Evolutionary conservation across 2,797 vertebrate genomes (phyloP), one percentile per base, ranked within the genome.

Genomic region (Thaleichthys pacificus): DNA sequence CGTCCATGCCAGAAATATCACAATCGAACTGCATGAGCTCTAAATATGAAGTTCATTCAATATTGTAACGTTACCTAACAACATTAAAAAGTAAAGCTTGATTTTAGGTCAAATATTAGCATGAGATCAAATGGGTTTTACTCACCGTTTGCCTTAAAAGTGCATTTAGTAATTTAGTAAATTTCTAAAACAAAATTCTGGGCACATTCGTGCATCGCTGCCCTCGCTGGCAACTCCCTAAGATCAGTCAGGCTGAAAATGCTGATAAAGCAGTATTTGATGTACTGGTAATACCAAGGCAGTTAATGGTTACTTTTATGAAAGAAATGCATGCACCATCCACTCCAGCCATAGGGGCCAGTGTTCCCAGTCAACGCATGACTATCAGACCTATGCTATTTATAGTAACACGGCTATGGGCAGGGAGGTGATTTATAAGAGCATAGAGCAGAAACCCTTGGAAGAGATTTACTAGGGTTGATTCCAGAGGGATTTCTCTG

Each of bases 321-420:
- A 69, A 65, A 71, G 35, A 28, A 64, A 77, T 66, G 72, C 68
- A 69, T 77, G 70, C 54, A 26, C 65, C 71, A 60, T 68, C 61
- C 76, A 62, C 24, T 28, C n/a, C 1, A 77, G 68, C 76, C 77
- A 74, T 77, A 62, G 72, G 76, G 70, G 79, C 66, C 73, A 66
- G 79, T 75, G 80, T 65, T 82, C 79, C 77, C 61, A 75, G 70
- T 68, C 73, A 78, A 80, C 68, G 63, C 73, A 69, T n/a, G 1
- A 72, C 84, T 83, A 84, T 86, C 82, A 84, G 89, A 85, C 75
- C 32, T 62, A 54, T 74, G 77, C 85, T 89, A 91, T 90, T 90
- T 88, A 84, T 90, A 92, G 89, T 81, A 86, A 79, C 70, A 71
- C 57, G 76, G 84, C 65, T 66, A 84, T 77, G 80, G 78, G 79